Evolutionary conservation across 2,113 vertebrate genomes (phyloP).

Genomic region (Brachyistius frenatus): DNA sequence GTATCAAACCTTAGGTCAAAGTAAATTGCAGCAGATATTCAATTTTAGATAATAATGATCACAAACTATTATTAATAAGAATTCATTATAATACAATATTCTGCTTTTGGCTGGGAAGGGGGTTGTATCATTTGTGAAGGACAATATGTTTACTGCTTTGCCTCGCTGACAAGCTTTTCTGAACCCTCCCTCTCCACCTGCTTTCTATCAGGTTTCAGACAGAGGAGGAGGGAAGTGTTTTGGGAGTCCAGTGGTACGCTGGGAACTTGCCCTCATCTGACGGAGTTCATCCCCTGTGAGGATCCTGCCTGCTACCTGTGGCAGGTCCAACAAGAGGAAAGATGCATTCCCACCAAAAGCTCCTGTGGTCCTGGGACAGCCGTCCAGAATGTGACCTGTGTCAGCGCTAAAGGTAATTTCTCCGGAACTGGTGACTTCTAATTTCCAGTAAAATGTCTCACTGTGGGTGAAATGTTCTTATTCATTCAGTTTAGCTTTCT

Average conservation of each 20-base stretch:
- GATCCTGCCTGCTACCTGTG: constrained; percentile 89
- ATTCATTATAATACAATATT: too few species aligned
- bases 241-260: constrained; percentile 78
- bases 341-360: constrained; percentile 83
- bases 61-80: too few species aligned
- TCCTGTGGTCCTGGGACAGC: constrained; percentile 89
- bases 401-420: constrained; percentile 84
- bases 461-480: background rate
- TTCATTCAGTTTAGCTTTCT: background rate
- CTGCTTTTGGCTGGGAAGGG: too few species aligned
- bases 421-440: background rate
- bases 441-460: constrained; percentile 2
- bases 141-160: background rate
- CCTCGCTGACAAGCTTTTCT: constrained; percentile 7
- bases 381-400: constrained; percentile 84
- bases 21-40: too few species aligned
- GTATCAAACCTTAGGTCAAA: too few species aligned
- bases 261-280: constrained; percentile 87
- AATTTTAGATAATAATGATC: too few species aligned
- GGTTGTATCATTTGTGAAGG: too few species aligned
- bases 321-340: constrained; percentile 80
- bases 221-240: constrained; percentile 87
- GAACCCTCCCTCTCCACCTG: background rate
- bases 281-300: constrained; percentile 92
- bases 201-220: constrained; percentile 87